Base-by-base conservation (phyloP, 2,113 vertebrate genomes). In the Phasianus colchicus region DNA sequence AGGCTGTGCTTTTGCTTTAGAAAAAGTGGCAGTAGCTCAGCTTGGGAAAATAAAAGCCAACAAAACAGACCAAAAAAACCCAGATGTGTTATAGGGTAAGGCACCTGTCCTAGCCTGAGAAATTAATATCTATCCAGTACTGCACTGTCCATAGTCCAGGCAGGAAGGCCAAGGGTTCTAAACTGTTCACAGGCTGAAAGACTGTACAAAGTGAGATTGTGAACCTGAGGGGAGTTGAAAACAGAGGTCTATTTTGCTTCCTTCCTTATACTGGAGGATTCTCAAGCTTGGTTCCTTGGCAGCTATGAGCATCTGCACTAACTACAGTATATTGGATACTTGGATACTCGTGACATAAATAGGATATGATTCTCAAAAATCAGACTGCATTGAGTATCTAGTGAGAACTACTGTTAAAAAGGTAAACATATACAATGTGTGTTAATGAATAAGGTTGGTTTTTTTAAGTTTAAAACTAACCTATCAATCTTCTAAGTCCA, bases 261-360 rank as follows among this genome's bases (percentile, higher is more conserved):
- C 38, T 77, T 16, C 32, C 38, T 45, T 29, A 16, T 40, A 61
- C 13, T 27, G 32, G 58, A 40, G 14, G 20, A 16, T 9, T 67
- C 58, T 80, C 0, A 0, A 54, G 60, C 32, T 19, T 0, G 0
- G 73, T 12, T 63, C n/a, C 45, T 32, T 13, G 13, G 64, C 34
- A 80, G 27, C 18, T 54, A 27, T 19, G 15, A 86, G 24, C 18
- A 73, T 13, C 34, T 9, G 6, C 5, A 75, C 17, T 32, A 64
- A 40, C 20, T 43, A 47, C 20, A 83, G 72, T 9, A n/a, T 1
- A 50, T 1, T n/a, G 10, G 4, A 50, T 3, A 10, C 32, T 1
- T n/a, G 10, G 4, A 50, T 4, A 10, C 32, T 55, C 64, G 55
- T 1, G 16, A 42, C 38, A 55, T 55, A 63, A 16, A 57, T 4